Percentiles rank a stretch among this genome's conserved stretches.
Conservation (phyloP, 2,888 invertebrate genomes). For the Amblyjoppa fuscipennis region DNA sequence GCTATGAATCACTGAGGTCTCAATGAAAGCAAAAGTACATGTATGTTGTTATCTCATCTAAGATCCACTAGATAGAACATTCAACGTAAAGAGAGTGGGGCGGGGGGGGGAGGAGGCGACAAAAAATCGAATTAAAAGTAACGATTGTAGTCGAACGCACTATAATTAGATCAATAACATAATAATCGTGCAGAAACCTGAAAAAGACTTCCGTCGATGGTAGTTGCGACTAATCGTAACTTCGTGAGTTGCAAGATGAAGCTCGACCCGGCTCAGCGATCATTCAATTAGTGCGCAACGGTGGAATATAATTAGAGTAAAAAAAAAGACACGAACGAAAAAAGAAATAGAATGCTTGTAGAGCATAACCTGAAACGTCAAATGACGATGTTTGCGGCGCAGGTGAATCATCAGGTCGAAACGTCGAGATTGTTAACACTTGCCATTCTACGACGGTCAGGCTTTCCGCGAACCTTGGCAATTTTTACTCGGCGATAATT, state of each 20-base stretch:
- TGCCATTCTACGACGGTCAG: conserved; percentile 37
- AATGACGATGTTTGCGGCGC: conserved; percentile 62
- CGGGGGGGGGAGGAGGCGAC: not conserved
- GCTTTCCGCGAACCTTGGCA: not conserved
- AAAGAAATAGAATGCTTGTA: conserved; percentile 32
- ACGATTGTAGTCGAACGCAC: conserved; percentile 8
- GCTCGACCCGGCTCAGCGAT: not conserved
- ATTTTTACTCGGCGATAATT: not conserved
- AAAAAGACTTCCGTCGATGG: not conserved
- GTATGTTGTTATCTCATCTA: not conserved
- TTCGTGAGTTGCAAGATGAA: conserved; percentile 10
- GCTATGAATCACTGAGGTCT: conserved; percentile 3
- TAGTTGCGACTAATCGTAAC: conserved; percentile 18
- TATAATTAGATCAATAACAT: conserved; percentile 22
- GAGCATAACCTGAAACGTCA: conserved; percentile 76
- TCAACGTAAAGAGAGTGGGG: not conserved
- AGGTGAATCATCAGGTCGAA: conserved; percentile 59
- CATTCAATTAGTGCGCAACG: conserved; percentile 67
- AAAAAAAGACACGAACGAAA: conserved; percentile 48
- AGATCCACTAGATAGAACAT: conserved; percentile 22
- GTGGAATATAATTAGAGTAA: conserved; percentile 33
- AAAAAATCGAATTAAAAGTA: conserved; percentile 40
- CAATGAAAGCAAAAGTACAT: conserved; percentile 23
- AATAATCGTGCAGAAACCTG: not conserved
- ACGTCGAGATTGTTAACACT: conserved; percentile 33